Base-by-base conservation (phyloP, 2,888 invertebrate genomes). In the Scrobipalpa atriplicella region DNA sequence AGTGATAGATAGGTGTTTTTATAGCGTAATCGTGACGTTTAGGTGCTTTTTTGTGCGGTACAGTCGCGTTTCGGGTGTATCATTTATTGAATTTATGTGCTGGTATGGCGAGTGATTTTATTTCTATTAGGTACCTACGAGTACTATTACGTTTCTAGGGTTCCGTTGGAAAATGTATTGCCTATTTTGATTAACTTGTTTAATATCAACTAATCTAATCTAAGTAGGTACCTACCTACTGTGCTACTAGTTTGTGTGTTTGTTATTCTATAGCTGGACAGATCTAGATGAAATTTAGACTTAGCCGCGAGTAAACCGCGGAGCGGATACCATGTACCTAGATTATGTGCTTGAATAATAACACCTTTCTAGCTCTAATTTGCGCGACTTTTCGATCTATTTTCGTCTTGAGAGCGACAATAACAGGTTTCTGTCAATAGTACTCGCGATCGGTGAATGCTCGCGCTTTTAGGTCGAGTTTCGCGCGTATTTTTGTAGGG, bases 31-130 rank as follows among this genome's bases (percentile, higher is more conserved):
- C 72, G 74, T 69, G 66, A 67, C 72, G 71, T 73, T 72, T 73
- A 70, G 66, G 73, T 72, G 75, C 70, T 73, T 72, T 76, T 72
- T 75, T 75, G 73, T 72, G 66, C 64, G 60, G 68, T 66, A 64
- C 70, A 61, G 52, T 63, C 68, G 66, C 66, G 66, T 67, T 41
- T 36, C 18, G 43, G 39, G 38, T 65, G 54, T n/a, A 58, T 67
- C 65, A 62, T 65, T 65, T 62, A 58, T n/a, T n/a, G n/a, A n/a
- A n/a, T 62, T 65, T 36, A 58, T 52, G 60, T 41, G 6, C 10
- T 38, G 0, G 41, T 47, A 5, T 2, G 52, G 63, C 36, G 51
- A 62, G 19, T 10, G 10, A 13, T 21, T 56, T 21, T 21, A 2
- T 10, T 13, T 13, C 13, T 21, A 10, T 13, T 21, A 21, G 52